A percentile compares a stretch with the other conserved stretches of the same genome.
Evolutionary conservation across 2,888 invertebrate species (phyloP).

Genomic region (Phengaris arion): DNA sequence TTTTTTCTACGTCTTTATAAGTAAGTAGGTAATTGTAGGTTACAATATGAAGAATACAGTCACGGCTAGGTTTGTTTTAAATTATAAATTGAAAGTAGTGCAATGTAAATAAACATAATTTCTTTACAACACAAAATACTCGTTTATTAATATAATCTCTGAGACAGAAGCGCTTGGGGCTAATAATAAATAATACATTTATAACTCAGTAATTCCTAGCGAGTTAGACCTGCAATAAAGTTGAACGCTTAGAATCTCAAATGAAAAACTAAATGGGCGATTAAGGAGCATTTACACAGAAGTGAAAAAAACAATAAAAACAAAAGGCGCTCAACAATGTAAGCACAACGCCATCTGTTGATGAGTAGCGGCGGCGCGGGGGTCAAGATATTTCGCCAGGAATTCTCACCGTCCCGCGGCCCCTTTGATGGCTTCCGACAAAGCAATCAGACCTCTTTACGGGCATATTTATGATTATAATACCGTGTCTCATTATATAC

Average conservation of each 20-base stretch:
- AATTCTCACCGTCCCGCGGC: constrained; percentile 68
- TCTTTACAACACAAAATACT: no score
- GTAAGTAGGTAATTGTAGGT: neutral
- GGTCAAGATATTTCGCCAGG: constrained; percentile 68
- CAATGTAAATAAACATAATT: no score
- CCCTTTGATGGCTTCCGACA: constrained; percentile 77
- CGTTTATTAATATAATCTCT: neutral
- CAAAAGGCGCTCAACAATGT: constrained; percentile 67
- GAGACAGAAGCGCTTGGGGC: neutral
- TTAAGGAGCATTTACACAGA: constrained; percentile 72
- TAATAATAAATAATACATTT: neutral
- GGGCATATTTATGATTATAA: constrained; percentile 79
- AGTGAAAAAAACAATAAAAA: constrained; percentile 60
- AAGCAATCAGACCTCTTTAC: constrained; percentile 77
- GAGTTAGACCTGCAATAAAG: constrained; percentile 20
- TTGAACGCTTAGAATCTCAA: constrained; percentile 72
- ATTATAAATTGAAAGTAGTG: no score
- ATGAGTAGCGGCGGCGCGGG: constrained; percentile 62
- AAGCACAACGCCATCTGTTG: constrained; percentile 74
- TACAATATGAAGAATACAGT: no score
- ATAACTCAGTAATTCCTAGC: constrained; percentile 43
- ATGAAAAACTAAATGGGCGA: constrained; percentile 75
- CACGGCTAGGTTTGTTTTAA: no score
- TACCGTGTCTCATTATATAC: constrained; percentile 75
- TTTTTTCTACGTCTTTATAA: neutral